A percentile compares a stretch with the other conserved stretches of the same genome.
These are phyloP conservation scores for Dromaius novaehollandiae DNA, from an alignment of 2,113 vertebrate species.

Conservation along the genomic window DNA sequence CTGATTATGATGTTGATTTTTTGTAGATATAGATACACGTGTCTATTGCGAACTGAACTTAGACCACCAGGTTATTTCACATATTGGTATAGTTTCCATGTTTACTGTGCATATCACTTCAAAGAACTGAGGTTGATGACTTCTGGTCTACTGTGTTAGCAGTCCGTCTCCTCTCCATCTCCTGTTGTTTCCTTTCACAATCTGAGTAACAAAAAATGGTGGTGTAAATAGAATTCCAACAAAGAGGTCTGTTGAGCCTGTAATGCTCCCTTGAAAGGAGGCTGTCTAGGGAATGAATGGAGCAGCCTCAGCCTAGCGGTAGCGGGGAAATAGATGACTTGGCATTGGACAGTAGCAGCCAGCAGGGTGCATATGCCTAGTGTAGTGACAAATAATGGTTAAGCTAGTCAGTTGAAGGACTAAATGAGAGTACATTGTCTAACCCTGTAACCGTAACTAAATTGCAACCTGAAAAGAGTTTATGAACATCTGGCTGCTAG, in stretches of 20 bases:
- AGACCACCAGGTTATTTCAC: conserved; percentile 50
- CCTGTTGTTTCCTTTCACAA: conserved; percentile 70
- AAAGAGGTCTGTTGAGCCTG: conserved; percentile 69
- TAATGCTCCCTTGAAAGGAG: conserved; percentile 70
- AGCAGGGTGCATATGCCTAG: conserved; percentile 71
- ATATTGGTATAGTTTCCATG: not conserved
- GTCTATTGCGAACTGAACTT: not conserved
- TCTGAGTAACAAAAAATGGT: conserved; percentile 64
- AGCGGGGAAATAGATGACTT: conserved; percentile 67
- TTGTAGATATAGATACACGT: not conserved
- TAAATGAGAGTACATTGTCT: conserved; percentile 73
- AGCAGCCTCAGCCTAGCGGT: conserved; percentile 47
- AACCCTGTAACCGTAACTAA: conserved; percentile 70
- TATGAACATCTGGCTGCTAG: conserved; percentile 67
- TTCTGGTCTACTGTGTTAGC: conserved; percentile 64
- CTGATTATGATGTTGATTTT: conserved; percentile 27
- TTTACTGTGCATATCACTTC: conserved; percentile 56
- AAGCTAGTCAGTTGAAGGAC: conserved; percentile 66
- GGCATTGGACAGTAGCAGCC: conserved; percentile 57
- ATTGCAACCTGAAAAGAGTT: conserved; percentile 72
- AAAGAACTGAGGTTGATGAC: conserved; percentile 61
- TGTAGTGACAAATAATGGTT: conserved; percentile 64
- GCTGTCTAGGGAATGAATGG: conserved; percentile 71
- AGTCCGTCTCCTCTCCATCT: conserved; percentile 53
- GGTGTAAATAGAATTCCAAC: conserved; percentile 70